Percentiles rank a stretch among this genome's conserved stretches.
phyloP scores from a whole-genome alignment of 1,140 invertebrate genomes.

The Temnothorax longispinosus region DNA sequence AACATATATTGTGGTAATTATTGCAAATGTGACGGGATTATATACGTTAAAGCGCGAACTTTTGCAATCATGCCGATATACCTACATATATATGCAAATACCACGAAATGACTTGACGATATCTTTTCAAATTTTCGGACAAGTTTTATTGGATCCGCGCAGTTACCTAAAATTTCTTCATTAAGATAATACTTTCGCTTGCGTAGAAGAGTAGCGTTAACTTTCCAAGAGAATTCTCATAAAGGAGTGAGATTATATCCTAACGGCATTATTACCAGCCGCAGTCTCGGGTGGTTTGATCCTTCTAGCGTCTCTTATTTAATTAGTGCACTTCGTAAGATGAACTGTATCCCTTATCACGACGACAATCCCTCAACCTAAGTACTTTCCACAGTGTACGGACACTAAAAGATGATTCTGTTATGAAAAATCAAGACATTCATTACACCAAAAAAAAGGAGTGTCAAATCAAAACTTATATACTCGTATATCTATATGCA shows the following conservation, averaged over 20 bases:
- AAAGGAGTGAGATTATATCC: constrained; percentile 43
- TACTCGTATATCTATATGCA: too few species aligned
- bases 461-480: too few species aligned
- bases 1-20: constrained; percentile 15
- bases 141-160: constrained; percentile 12
- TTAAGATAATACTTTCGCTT: constrained; percentile 45
- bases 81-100: neutral
- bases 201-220: neutral
- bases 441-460: too few species aligned
- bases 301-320: constrained; percentile 31
- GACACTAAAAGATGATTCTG: neutral
- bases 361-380: neutral
- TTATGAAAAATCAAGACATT: neutral
- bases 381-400: neutral
- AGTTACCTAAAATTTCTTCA: constrained; percentile 3
- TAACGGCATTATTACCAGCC: constrained; percentile 49
- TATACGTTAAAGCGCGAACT: neutral
- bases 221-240: neutral
- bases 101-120: neutral
- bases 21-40: neutral
- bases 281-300: constrained; percentile 6
- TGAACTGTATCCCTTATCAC: constrained; percentile 27
- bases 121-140: neutral
- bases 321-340: constrained; percentile 41
- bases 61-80: neutral